These are phyloP conservation scores for Drosophila insularis DNA, from an alignment of 1,140 invertebrate genomes.

Conservation along the genomic window DNA sequence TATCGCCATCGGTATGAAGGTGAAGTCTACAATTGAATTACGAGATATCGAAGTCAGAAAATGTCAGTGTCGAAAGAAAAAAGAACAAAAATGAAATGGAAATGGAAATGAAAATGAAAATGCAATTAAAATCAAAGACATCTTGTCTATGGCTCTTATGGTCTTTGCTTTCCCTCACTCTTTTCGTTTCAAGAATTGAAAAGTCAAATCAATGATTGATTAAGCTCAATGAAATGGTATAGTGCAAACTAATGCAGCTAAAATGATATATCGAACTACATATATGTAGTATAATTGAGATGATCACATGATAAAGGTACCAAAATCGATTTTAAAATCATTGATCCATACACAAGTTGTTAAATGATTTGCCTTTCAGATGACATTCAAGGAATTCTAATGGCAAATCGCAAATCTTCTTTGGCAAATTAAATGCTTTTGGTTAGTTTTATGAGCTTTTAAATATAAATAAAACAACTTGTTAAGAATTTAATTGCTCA, in stretches of 20 bases:
- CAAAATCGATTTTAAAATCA: too few relatives aligned
- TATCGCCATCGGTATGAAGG: neutral
- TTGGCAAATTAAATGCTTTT: constrained; percentile 34
- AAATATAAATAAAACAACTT: constrained; percentile 7
- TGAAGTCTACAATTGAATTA: constrained; percentile 19
- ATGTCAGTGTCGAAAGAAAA: constrained; percentile 12
- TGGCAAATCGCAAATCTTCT: neutral
- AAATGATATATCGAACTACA: too few relatives aligned
- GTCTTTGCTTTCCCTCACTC: neutral
- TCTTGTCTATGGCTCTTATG: neutral
- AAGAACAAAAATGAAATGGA: neutral
- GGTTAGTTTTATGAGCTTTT: constrained; percentile 30
- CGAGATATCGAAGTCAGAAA: constrained; percentile 17
- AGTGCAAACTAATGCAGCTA: neutral
- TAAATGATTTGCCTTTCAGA: too few relatives aligned
- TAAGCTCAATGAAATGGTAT: neutral
- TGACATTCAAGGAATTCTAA: neutral
- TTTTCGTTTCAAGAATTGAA: neutral
- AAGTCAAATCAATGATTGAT: constrained; percentile 4
- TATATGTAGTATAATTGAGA: too few relatives aligned
- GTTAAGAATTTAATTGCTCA: constrained; percentile 17
- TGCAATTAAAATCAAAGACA: constrained; percentile 21
- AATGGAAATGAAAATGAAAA: constrained; percentile 12
- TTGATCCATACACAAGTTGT: too few relatives aligned
- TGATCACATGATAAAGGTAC: too few relatives aligned